A percentile compares a stretch with the other conserved stretches of the same genome.
Evolutionary conservation across 2,797 vertebrate species (phyloP).

Genomic region (Psittacula echo): DNA sequence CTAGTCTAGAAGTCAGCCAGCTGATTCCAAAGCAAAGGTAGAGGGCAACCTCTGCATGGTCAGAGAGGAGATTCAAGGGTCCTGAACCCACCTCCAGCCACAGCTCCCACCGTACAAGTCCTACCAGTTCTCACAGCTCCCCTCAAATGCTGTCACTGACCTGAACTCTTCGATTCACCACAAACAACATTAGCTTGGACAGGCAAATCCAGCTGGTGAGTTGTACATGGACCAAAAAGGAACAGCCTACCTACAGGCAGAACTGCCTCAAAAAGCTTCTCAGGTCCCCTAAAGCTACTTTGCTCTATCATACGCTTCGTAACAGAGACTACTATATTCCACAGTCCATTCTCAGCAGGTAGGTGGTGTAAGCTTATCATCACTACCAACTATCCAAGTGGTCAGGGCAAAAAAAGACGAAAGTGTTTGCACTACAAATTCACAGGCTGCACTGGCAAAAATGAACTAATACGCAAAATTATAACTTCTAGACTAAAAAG

Average conservation of each 20-base stretch:
- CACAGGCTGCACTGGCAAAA: neutral
- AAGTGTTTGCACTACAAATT: neutral
- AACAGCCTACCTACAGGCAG: neutral
- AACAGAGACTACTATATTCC: neutral
- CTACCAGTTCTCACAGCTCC: neutral
- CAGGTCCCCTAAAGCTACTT: neutral
- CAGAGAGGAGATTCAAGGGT: neutral
- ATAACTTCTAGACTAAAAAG: neutral
- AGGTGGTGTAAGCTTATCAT: neutral
- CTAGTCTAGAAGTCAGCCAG: neutral
- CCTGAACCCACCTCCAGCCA: neutral
- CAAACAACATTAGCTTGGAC: neutral
- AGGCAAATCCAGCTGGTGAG: neutral
- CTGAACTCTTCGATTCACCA: neutral
- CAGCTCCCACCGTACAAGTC: neutral
- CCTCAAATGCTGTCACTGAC: neutral
- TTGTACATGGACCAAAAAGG: neutral
- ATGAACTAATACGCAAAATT: neutral
- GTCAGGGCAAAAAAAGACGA: neutral
- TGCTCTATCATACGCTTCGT: neutral
- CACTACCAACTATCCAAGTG: neutral
- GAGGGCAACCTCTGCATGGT: neutral
- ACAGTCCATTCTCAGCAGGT: neutral
- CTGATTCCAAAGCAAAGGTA: neutral
- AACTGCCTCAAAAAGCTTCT: neutral